A percentile compares a stretch with the other conserved stretches of the same genome.
Evolutionary conservation across 1,140 invertebrate species (phyloP).

Genomic region (Dermatophagoides farinae): DNA sequence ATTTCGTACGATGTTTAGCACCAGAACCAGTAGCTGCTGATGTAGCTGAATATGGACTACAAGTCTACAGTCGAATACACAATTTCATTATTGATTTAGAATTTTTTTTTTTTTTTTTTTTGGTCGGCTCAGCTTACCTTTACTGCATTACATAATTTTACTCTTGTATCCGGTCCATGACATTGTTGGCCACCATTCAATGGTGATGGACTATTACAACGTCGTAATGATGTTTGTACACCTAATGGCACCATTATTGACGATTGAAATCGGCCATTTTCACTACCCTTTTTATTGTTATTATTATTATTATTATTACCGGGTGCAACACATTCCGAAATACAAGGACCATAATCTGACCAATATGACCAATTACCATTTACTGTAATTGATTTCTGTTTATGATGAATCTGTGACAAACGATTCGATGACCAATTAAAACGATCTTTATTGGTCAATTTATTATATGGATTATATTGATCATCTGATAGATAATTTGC

Average conservation of each 20-base stretch:
- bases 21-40: not conserved
- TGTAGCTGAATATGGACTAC: not conserved
- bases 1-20: not conserved
- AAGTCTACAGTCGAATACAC: too few relatives aligned
- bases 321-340: constrained; percentile 40
- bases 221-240: constrained; percentile 22
- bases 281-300: not conserved
- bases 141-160: constrained; percentile 40
- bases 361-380: constrained; percentile 40
- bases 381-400: constrained; percentile 16
- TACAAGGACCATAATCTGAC: constrained; percentile 33
- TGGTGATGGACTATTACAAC: constrained; percentile 34
- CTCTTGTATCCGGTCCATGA: constrained; percentile 37
- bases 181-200: constrained; percentile 35
- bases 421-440: not conserved
- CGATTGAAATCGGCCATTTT: constrained; percentile 19
- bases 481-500: not conserved
- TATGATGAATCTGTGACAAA: not conserved
- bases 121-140: constrained; percentile 26
- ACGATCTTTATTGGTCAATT: not conserved
- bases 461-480: constrained; percentile 3
- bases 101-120: not conserved
- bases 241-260: constrained; percentile 23
- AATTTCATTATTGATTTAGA: not conserved
- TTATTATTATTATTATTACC: not conserved